Percentiles rank a stretch among this genome's conserved stretches.
phyloP scores from a whole-genome alignment of 2,113 vertebrate species.

The Ploceus nigricollis region DNA sequence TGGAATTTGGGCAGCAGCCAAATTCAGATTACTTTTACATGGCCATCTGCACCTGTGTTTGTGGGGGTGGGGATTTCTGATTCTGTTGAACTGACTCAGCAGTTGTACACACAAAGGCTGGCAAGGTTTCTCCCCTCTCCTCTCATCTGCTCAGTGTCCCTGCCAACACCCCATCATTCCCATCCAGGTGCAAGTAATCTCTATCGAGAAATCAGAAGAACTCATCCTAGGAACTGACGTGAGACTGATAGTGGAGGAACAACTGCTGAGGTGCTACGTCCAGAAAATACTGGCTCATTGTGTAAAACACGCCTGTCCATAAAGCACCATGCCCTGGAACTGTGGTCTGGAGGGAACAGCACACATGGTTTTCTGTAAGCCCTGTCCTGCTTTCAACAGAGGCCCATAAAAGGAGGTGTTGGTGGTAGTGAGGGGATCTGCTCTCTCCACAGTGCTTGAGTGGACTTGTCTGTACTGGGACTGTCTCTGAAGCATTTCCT shows the following conservation, averaged over 20 bases:
- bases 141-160: not conserved
- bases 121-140: conserved; percentile 8
- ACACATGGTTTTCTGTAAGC: not conserved
- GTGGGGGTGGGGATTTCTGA: not conserved
- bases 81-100: conserved; percentile 50
- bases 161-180: conserved; percentile 34
- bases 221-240: not conserved
- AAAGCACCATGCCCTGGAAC: not conserved
- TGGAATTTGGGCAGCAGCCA: conserved; percentile 43
- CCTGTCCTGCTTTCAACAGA: not conserved
- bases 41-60: conserved; percentile 63
- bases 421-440: not conserved
- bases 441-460: not conserved
- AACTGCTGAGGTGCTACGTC: not conserved
- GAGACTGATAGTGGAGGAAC: not conserved
- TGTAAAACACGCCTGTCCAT: not conserved
- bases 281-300: not conserved
- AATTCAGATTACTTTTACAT: conserved; percentile 51
- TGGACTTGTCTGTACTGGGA: not conserved
- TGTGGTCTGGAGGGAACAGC: not conserved
- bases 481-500: not conserved
- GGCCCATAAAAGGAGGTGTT: not conserved
- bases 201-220: conserved; percentile 26
- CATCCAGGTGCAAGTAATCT: conserved; percentile 50
- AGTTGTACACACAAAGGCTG: conserved; percentile 50